Base-by-base conservation (phyloP, 2,797 vertebrate species). In the Chelon labrosus region DNA sequence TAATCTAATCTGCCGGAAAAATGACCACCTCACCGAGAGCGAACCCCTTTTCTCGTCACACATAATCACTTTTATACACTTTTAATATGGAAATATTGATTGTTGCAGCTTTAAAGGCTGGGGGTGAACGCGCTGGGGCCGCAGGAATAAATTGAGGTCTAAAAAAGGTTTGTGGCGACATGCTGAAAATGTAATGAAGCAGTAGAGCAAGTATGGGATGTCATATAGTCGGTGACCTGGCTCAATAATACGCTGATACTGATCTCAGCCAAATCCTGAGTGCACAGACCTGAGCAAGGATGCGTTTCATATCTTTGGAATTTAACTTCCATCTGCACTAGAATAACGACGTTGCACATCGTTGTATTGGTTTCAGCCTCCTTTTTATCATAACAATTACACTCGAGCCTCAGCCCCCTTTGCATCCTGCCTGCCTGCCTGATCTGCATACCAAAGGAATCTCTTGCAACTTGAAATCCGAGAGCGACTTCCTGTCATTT, bases 401-500 rank as follows among this genome's bases (percentile, higher is more conserved):
- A 42, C 8, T 3, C 9, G 17, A 7, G 4, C 31, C 59, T 14
- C 31, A 31, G 31, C 27, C 1, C 46, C 35, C 22, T 25, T 19
- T 35, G 46, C 41, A 7, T 44, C 20, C 50, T 17, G 20, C 10
- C 38, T 22, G 8, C 51, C 50, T 16, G 10, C 51, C 50, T n/a
- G n/a, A 81, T 63, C 19, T 55, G 56, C 56, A 57, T 7, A 62
- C 55, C 20, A 44, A 63, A 70, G 17, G 42, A 60, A 51, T 20
- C 31, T 70, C 55, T 61, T 41, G 11, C 20, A 35, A 51, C 49
- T 20, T 17, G 17, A 55, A 38, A 64, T 49, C 20, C 1, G 22
- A 19, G 20, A 20, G 55, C 49, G 13, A 44, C 54, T 77, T 77
- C 61, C 74, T 65, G 75, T 61, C 38, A 31, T 77, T 77, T 13